These are phyloP conservation scores for Gryon sp. DNA, from an alignment of 1,140 invertebrate genomes.

Conservation along the genomic window DNA sequence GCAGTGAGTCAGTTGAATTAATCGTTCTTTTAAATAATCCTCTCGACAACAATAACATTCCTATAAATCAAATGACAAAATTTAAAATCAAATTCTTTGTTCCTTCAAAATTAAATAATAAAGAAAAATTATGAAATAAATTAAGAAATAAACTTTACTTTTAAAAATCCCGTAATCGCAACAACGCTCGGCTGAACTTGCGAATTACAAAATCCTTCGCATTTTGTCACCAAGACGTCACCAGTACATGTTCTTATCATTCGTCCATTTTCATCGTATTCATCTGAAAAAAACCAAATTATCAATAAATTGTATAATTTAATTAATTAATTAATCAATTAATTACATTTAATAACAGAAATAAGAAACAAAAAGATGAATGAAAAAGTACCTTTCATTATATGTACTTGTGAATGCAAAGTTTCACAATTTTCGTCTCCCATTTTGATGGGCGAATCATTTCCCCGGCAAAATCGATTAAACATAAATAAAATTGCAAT, in stretches of 20 bases:
- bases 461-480: conserved; percentile 14
- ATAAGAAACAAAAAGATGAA: neutral
- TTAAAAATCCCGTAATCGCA: conserved; percentile 92
- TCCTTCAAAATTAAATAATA: neutral
- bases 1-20: conserved; percentile 90
- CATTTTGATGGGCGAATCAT: conserved; percentile 50
- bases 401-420: conserved; percentile 87
- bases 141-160: conserved; percentile 81
- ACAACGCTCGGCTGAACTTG: conserved; percentile 94
- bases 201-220: conserved; percentile 93
- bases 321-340: neutral
- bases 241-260: conserved; percentile 91
- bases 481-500: conserved; percentile 42
- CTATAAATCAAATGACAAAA: conserved; percentile 78
- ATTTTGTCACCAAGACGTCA: conserved; percentile 92
- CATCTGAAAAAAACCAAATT: conserved; percentile 83
- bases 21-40: conserved; percentile 88
- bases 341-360: conserved; percentile 4
- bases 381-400: conserved; percentile 85
- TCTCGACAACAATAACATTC: conserved; percentile 95
- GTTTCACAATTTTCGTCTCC: conserved; percentile 86
- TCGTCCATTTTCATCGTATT: conserved; percentile 90
- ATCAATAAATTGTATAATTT: too few relatives aligned
- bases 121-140: neutral
- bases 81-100: neutral